A percentile compares a stretch with the other conserved stretches of the same genome.
These are phyloP conservation scores for Chromobotia macracanthus DNA, from an alignment of 2,797 vertebrate species.

Conservation along the genomic window DNA sequence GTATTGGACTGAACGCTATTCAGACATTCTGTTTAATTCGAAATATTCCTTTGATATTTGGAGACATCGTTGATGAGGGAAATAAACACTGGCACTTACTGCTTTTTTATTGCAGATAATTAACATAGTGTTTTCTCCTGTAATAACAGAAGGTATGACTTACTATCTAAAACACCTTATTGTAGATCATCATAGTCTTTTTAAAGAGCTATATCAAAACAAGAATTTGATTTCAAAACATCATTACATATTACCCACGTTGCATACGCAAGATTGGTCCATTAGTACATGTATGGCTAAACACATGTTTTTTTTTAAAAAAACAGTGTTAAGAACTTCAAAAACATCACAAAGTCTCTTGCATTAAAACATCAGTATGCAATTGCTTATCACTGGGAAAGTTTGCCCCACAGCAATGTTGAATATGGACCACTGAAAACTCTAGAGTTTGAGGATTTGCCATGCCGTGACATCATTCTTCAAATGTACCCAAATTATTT, in stretches of 20 bases:
- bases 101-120: conserved; percentile 25
- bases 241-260: neutral
- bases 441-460: no score
- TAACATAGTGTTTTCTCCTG: conserved; percentile 31
- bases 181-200: conserved; percentile 19
- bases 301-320: neutral
- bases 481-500: no score
- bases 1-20: conserved; percentile 50
- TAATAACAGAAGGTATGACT: conserved; percentile 9
- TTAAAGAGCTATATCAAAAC: conserved; percentile 11
- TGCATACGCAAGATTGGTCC: conserved; percentile 14
- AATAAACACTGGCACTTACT: conserved; percentile 20
- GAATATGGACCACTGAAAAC: no score
- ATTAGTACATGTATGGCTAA: no score
- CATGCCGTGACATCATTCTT: no score
- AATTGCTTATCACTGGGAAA: no score
- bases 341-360: no score
- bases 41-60: no score
- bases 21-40: conserved; percentile 15
- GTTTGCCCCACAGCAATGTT: no score
- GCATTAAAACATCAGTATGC: no score
- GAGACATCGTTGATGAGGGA: conserved; percentile 21
- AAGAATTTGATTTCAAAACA: conserved; percentile 17
- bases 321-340: no score
- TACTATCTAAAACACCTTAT: conserved; percentile 14